Base-by-base conservation (phyloP, 2,113 vertebrate genomes). In the Lycocorax pyrrhopterus region DNA sequence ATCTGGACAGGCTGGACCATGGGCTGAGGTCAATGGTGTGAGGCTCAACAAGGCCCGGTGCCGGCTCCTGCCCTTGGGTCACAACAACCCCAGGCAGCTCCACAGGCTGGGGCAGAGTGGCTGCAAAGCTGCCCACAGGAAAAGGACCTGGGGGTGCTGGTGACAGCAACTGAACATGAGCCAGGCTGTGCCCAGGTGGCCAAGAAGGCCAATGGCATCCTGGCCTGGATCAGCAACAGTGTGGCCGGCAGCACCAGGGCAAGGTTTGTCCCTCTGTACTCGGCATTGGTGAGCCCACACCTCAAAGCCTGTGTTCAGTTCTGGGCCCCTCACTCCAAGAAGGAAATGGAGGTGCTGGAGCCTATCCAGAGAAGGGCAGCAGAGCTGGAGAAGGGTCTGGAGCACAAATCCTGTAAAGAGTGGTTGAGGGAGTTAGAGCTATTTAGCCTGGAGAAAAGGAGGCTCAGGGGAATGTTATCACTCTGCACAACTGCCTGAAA, bases 231-330 rank as follows among this genome's bases (percentile, higher is more conserved):
- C 25, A 83, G 72, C 14, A 56, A 18, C 2, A 1, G 18, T 37
- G 66, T 62, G 47, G 33, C 11, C 77, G 73, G 59, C 11, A 62
- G 60, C 21, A 39, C 0, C 8, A 77, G 41, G 46, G 13, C 22
- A 44, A 51, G 30, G 14, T 64, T 30, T 7, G 8, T 16, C 0
- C 13, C 4, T 5, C 11, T 58, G 11, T 64, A 7, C 7, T 66
- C 0, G 0, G 27, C 10, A 9, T 30, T 53, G 56, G 26, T 19
- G 62, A 75, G 44, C 8, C 16, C 0, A 0, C 22, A 59, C 3
- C 6, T 66, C 0, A 0, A 60, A 22, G 16, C 2, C 41, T 67
- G n/a, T 25, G 26, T 18, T 4, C 16, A 26, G 4, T 32, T 67
- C 0, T 62, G 32, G 9, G 17, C 0, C 10, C 1, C 4, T 73